Evolutionary conservation across 1,140 invertebrate genomes (phyloP), one percentile per base, ranked within the genome.

Genomic region (Psilanteris sp.): DNA sequence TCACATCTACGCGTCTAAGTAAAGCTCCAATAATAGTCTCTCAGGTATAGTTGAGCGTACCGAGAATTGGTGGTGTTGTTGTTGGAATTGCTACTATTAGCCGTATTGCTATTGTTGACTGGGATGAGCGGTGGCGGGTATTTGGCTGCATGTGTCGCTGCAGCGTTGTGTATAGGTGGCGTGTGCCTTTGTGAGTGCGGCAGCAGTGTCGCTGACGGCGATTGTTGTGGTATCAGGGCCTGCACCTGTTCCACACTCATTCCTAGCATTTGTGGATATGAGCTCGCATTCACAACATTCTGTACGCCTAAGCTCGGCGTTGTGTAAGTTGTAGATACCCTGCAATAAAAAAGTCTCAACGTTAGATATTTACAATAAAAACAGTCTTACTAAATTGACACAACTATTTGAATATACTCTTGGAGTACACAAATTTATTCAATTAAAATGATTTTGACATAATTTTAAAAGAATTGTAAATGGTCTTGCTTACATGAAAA

Each of bases 41-140:
- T 22, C 34, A 18, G 31, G 14, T 16, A 5, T 26, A 5, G 11
- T 29, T 14, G 41, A n/a, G n/a, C 64, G 26, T 71, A 71, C 67
- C 67, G 54, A 10, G 55, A 54, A 29, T 78, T 79, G 20, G 20
- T 80, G 1, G 31, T 26, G 18, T 52, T 54, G 26, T 44, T 61
- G 52, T 43, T 75, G 9, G 54, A 50, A 31, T 61, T 68, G 39
- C 26, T 39, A 32, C 39, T 67, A 39, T 79, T 83, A 34, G 59
- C 79, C 15, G 80, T 77, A 4, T 70, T 83, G 55, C 74, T 85
- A 37, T 85, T 85, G 48, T 88, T 89, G 6, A 91, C 90, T 43
- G 90, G 90, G 76, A 91, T 89, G 22, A 91, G 81, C 9, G 90
- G 90, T 34, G 90, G 90, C 52, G 90, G 90, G 73, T 90, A 90